Evolutionary conservation across 2,888 invertebrate species (phyloP).

Genomic region (Tinea pellionella): DNA sequence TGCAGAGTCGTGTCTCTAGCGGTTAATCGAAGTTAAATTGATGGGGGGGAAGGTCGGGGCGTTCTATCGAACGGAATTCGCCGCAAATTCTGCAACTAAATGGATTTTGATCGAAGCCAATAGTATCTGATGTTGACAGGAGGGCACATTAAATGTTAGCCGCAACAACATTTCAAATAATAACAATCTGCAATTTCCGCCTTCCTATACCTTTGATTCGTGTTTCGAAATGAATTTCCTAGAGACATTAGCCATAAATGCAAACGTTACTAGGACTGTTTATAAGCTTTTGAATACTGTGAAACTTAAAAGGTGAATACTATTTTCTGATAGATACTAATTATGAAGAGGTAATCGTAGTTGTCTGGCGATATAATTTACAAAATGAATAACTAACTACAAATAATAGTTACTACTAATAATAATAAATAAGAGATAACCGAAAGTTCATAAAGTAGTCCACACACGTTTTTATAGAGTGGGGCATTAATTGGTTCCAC

Average conservation of each 20-base stretch:
- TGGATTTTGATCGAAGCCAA: slow-evolving; percentile 28
- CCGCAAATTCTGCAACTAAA: slow-evolving; percentile 21
- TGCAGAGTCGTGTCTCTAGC: slow-evolving; percentile 24
- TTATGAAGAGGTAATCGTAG: too few species aligned
- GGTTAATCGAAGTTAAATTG: slow-evolving; percentile 47
- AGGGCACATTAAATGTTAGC: background rate
- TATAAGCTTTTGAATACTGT: too few species aligned
- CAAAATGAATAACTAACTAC: background rate
- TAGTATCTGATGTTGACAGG: slow-evolving; percentile 15
- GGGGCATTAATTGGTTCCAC: slow-evolving; percentile 37
- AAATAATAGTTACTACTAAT: background rate
- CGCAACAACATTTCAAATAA: background rate
- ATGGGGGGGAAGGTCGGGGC: slow-evolving; percentile 23
- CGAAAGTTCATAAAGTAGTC: slow-evolving; percentile 27
- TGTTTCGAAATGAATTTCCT: background rate
- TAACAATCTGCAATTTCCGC: background rate
- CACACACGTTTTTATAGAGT: slow-evolving; percentile 27
- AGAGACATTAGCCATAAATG: background rate
- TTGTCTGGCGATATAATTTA: too few species aligned
- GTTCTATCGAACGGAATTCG: slow-evolving; percentile 8
- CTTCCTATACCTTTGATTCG: background rate
- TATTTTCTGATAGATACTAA: too few species aligned
- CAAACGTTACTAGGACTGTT: too few species aligned
- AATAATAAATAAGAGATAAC: background rate
- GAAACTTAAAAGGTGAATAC: too few species aligned